Evolutionary conservation across 1,140 invertebrate species (phyloP), one percentile per base, ranked within the genome.

Genomic region (Leptinotarsa lineolata): DNA sequence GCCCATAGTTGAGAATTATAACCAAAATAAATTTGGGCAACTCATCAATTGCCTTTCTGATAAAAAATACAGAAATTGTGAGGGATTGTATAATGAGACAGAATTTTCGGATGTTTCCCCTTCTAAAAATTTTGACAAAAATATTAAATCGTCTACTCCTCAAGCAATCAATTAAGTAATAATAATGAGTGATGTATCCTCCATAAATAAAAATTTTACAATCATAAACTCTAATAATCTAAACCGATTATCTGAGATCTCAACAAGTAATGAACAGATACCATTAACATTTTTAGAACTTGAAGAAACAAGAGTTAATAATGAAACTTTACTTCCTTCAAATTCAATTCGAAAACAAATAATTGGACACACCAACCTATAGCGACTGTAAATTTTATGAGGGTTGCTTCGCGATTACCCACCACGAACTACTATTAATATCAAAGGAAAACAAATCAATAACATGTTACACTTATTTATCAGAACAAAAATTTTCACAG

Each of bases 201-300:
- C 60, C 4, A 11, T 16, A 11, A 61, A 61, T 11, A 2, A 61
- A 16, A 61, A 16, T 18, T 61, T 20, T 18, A 20, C 13, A 61
- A 2, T 46, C 45, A 16, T 46, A 16, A 48, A 48, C 46, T 16
- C 46, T 20, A 20, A 22, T 18, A n/a, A 4, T 18, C 5, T 11
- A 61, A 61, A 61, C 0, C 2, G 6, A 12, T 61, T 12, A 12
- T 61, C 12, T 22, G 21, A 61, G 2, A 61, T 61, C 18, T 61
- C 60, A 15, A 61, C 60, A 61, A 4, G 60, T 20, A 63, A 63
- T 63, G 60, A 63, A 63, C 18, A 63, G 4, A 63, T 63, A 63
- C 22, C 60, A 13, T 18, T n/a, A 63, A 63, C 15, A n/a, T n/a
- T 22, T 12, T 24, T 22, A 63, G 6, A 63, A 63, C 22, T 63